Percentiles rank a stretch among this genome's conserved stretches.
These are phyloP conservation scores for Drosophila kurseongensis DNA, from an alignment of 1,140 invertebrate species.

Conservation along the genomic window DNA sequence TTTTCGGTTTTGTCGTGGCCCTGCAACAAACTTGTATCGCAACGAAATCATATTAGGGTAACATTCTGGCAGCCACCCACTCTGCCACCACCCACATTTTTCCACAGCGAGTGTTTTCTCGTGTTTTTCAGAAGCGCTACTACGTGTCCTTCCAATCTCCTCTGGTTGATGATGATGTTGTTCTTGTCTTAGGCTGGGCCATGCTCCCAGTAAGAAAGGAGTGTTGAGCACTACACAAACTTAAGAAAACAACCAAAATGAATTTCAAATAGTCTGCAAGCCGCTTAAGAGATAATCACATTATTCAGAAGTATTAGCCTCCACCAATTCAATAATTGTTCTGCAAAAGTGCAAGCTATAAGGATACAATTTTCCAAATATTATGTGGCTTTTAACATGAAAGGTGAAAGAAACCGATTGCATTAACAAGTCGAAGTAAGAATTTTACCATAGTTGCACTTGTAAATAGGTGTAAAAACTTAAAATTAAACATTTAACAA, in stretches of 20 bases:
- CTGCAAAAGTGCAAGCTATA: background rate
- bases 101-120: conserved; percentile 33
- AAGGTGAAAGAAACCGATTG: too few species aligned
- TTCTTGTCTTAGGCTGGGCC: conserved; percentile 23
- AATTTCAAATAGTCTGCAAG: conserved; percentile 24
- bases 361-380: too few species aligned
- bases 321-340: background rate
- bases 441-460: too few species aligned
- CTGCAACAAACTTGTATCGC: conserved; percentile 44
- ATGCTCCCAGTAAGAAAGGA: conserved; percentile 22
- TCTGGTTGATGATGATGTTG: conserved; percentile 15
- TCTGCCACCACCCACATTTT: background rate
- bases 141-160: conserved; percentile 23
- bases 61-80: conserved; percentile 49
- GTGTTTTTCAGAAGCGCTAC: conserved; percentile 37
- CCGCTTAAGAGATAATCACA: conserved; percentile 30
- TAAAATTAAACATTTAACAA: too few species aligned
- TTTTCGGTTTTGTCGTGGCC: conserved; percentile 9
- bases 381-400: too few species aligned
- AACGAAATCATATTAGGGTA: conserved; percentile 70
- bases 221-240: conserved; percentile 18
- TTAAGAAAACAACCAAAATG: conserved; percentile 21
- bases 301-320: background rate
- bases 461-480: too few species aligned
- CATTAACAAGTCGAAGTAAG: too few species aligned